Base-by-base conservation (phyloP, 1,140 invertebrate species). In the Sitodiplosis mosellana region DNA sequence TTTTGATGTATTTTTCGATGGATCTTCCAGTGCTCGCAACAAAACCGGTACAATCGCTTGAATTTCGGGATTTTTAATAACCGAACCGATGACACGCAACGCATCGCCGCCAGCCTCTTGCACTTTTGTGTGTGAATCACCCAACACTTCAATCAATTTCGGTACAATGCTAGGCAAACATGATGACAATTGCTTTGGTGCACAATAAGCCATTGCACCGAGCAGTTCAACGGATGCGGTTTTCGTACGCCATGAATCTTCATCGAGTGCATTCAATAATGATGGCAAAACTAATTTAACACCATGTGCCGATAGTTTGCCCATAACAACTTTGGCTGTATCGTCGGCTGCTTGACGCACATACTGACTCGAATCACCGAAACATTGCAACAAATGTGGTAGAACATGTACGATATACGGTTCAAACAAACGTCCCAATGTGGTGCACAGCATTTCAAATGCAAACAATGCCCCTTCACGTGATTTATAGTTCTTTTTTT, bases 211-310 rank as follows among this genome's bases (percentile, higher is more conserved):
- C 91, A 95, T 94, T 21, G 90, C 87, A 36, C 94, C 95, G 1
- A 99, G 70, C 43, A 99, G 69, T 64, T 99, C 93, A 34, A 98
- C 90, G 1, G 92, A 95, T 19, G 87, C 90, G 37, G 89, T 88
- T 70, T 99, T 99, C 1, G 95, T 99, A 59, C 96, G 71, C 96
- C 96, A 99, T 1, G 91, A 93, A 69, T 99, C 94, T 64, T 97
- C 89, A 61, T 98, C 87, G 36, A 99, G 69, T 43, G 91, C 94
- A 53, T 83, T 81, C 34, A 99, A 68, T 45, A 99, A 72, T 56
- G 91, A 87, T 2, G 83, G 83, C 45, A 98, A 69, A 42, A 99
- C 87, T 2, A 99, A 72, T 68, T 98, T 98, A 7, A 98, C 94
- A 38, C 95, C 95, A 69, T 96, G 91, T 49, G 87, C 88, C 37